These are phyloP conservation scores for Machaerirhynchus nigripectus DNA, from an alignment of 2,113 vertebrate species.

Conservation along the genomic window DNA sequence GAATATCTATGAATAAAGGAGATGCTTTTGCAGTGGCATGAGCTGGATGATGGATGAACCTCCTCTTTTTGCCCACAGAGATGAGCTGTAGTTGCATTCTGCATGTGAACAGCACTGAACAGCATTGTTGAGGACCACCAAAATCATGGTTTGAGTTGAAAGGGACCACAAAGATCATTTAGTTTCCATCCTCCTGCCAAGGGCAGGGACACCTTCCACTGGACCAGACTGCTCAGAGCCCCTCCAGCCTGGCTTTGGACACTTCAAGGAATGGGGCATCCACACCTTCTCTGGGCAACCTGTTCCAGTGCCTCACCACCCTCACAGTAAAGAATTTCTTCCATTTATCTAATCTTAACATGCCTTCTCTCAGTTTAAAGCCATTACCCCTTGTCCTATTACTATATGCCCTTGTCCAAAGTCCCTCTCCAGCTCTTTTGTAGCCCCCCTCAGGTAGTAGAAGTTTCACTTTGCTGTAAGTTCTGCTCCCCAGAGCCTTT, in stretches of 20 bases:
- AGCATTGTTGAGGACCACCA: not conserved
- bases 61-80: not conserved
- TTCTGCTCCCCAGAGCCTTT: not conserved
- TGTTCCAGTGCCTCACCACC: not conserved
- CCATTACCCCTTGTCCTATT: not conserved
- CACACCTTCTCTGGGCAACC: not conserved
- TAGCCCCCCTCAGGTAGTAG: not conserved
- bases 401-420: not conserved
- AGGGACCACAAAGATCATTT: not conserved
- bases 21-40: not conserved
- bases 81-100: not conserved
- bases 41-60: not conserved
- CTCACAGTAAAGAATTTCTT: not conserved
- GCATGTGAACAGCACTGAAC: not conserved
- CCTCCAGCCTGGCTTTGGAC: not conserved
- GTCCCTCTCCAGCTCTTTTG: not conserved
- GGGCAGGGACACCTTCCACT: not conserved
- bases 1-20: not conserved
- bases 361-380: not conserved
- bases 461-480: not conserved
- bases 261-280: not conserved
- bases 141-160: not conserved
- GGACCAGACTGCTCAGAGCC: not conserved
- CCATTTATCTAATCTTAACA: not conserved
- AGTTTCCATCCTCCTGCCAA: fast-evolving